Conservation (phyloP, 2,113 vertebrate species). For the Stigmatopora argus region DNA sequence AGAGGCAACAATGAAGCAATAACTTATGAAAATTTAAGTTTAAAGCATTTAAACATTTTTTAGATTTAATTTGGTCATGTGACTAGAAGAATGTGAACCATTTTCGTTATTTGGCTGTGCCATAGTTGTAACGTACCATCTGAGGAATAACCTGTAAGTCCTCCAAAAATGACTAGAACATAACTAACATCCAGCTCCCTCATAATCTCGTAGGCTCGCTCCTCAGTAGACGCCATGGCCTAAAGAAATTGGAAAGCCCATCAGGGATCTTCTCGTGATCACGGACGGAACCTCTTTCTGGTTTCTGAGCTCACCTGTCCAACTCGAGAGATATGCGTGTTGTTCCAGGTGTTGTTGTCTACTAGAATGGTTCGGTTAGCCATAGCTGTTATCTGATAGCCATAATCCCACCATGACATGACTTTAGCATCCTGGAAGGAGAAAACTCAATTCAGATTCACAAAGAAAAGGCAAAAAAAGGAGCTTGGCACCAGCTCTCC, state of each 20-base stretch:
- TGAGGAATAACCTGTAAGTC: slow-evolving; percentile 93
- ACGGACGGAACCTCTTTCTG: rapidly evolving
- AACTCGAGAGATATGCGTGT: slow-evolving; percentile 95
- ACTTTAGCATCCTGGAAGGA: slow-evolving; percentile 87
- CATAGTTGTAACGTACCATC: slow-evolving; percentile 73
- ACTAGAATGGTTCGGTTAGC: slow-evolving; percentile 97
- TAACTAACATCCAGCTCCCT: slow-evolving; percentile 96
- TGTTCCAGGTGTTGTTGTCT: slow-evolving; percentile 99
- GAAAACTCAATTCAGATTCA: neutral
- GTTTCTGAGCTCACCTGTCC: slow-evolving; percentile 78
- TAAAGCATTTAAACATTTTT: too few relatives aligned
- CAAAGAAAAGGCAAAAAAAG: neutral
- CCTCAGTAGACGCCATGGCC: slow-evolving; percentile 98
- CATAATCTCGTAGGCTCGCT: slow-evolving; percentile 97
- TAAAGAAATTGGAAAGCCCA: slow-evolving; percentile 36
- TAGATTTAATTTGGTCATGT: too few relatives aligned
- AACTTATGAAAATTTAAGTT: too few relatives aligned
- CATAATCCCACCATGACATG: slow-evolving; percentile 99
- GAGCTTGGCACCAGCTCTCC: neutral
- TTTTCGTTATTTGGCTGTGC: neutral
- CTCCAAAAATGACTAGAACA: slow-evolving; percentile 95
- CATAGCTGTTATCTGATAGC: slow-evolving; percentile 98
- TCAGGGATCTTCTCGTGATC: neutral
- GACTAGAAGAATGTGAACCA: too few relatives aligned
- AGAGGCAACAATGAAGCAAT: too few relatives aligned